These are phyloP conservation scores for Choristoneura fumiferana DNA, from an alignment of 1,140 invertebrate species.

Conservation along the genomic window DNA sequence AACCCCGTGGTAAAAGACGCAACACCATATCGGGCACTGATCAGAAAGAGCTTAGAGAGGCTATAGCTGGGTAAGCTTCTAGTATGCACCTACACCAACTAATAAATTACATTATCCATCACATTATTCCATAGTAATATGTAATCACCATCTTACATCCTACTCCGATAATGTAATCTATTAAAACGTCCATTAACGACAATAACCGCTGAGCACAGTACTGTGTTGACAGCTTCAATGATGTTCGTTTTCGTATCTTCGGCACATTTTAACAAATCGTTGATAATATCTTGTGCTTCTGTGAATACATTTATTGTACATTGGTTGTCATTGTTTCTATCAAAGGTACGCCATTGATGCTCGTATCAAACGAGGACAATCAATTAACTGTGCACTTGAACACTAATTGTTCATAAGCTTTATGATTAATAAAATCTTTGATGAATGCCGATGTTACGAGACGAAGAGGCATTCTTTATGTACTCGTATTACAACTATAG, in stretches of 20 bases:
- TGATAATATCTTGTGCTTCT: slow-evolving; percentile 71
- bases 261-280: slow-evolving; percentile 60
- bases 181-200: slow-evolving; percentile 47
- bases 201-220: slow-evolving; percentile 65
- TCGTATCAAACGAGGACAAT: slow-evolving; percentile 48
- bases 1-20: slow-evolving; percentile 88
- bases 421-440: slow-evolving; percentile 63
- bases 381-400: slow-evolving; percentile 66
- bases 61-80: slow-evolving; percentile 86
- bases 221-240: slow-evolving; percentile 63
- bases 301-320: slow-evolving; percentile 68
- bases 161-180: slow-evolving; percentile 62
- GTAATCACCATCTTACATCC: slow-evolving; percentile 20
- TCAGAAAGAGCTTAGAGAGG: slow-evolving; percentile 90
- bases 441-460: slow-evolving; percentile 60
- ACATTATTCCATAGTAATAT: slow-evolving; percentile 23
- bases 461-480: slow-evolving; percentile 58
- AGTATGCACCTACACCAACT: slow-evolving; percentile 63
- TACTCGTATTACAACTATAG: slow-evolving; percentile 53
- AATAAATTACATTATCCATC: slow-evolving; percentile 60
- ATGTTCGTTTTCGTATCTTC: slow-evolving; percentile 52
- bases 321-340: slow-evolving; percentile 66
- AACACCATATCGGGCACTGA: slow-evolving; percentile 94
- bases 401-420: slow-evolving; percentile 74
- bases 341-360: slow-evolving; percentile 38